Base-by-base conservation (phyloP, 2,888 invertebrate species). In the Iphiclides podalirius region DNA sequence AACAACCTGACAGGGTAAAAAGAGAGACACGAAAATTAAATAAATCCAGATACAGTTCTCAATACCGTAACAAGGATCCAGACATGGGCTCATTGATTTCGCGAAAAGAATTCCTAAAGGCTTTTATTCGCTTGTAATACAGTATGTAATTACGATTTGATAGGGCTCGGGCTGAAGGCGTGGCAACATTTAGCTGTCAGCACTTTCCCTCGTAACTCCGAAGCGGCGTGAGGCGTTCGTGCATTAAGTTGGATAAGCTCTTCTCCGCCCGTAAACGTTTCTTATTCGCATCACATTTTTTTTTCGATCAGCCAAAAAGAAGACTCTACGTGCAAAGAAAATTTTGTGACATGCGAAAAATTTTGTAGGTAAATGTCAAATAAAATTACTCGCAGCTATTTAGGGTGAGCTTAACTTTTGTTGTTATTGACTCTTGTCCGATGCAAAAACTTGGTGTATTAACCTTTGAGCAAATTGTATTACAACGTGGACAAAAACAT, bases 101-200 rank as follows among this genome's bases (percentile, higher is more conserved):
- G 64, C 63, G 37, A 34, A 44, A n/a, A 42, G 33, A 50, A 40
- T 39, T 59, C 58, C 59, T 60, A 63, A 64, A 59, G 53, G 47
- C 55, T 62, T 67, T 70, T 66, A 67, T 66, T 64, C 64, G 52
- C 62, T 60, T 65, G 63, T 70, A 61, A 60, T 60, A 61, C 52
- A 55, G 64, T 63, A 58, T 75, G 66, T 74, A 75, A 78, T 79
- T 79, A 79, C 67, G 53, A 59, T 64, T 66, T 73, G 76, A 78
- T 79, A 73, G 68, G 66, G 64, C 64, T 64, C 57, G 45, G 58
- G 59, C 57, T 64, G 54, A 57, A 66, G 66, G 68, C 72, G 70
- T 57, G 67, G 71, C 72, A 70, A 71, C 70, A 63, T 65, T 66
- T 60, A 62, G 64, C 74, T 79, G 79, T 81, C 79, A 70, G 67